phyloP scores from a whole-genome alignment of 2,888 invertebrate species.

The Andrena praecox region DNA sequence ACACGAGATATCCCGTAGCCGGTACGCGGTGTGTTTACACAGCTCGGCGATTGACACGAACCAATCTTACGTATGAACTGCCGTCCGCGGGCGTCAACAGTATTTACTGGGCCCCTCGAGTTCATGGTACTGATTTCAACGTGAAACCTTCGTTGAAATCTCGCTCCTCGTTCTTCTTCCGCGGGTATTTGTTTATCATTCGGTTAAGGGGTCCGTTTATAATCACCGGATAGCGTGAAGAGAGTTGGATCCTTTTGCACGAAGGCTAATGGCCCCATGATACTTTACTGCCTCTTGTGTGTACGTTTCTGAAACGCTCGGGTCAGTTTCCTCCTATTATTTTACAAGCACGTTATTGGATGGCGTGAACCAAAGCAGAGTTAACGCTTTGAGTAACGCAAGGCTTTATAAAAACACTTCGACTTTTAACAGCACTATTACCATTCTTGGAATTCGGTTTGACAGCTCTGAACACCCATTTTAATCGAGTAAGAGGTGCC shows the following conservation, averaged over 20 bases:
- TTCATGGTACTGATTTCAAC: conserved; percentile 39
- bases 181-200: conserved; percentile 42
- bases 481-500: too few relatives aligned
- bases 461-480: too few relatives aligned
- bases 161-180: conserved; percentile 14
- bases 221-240: conserved; percentile 14
- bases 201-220: conserved; percentile 25
- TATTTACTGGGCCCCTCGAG: conserved; percentile 28
- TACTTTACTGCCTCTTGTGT: not conserved
- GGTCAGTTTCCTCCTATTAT: not conserved
- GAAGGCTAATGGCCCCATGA: not conserved
- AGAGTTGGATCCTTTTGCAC: conserved; percentile 13
- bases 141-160: not conserved
- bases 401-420: too few relatives aligned
- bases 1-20: not conserved
- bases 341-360: not conserved
- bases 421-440: too few relatives aligned
- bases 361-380: not conserved
- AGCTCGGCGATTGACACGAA: conserved; percentile 13
- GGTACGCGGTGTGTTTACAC: conserved; percentile 1
- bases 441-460: too few relatives aligned
- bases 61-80: conserved; percentile 8
- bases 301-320: not conserved
- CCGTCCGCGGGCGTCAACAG: not conserved
- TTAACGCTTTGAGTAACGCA: too few relatives aligned